Conservation (phyloP, 2,113 vertebrate species). For the Setophaga petechia region DNA sequence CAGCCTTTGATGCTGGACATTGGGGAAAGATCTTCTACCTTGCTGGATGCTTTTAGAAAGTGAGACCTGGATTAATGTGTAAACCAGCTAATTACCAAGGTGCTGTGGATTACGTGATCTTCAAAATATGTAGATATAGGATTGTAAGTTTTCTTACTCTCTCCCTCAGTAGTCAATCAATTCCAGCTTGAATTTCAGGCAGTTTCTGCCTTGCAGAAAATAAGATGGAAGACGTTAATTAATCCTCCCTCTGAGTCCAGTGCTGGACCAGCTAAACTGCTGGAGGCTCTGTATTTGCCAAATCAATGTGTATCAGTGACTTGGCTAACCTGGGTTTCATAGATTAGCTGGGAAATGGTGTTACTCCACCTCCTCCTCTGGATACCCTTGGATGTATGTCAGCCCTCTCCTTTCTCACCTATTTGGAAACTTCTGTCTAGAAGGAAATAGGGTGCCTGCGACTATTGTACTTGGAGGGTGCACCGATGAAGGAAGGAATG, state of each 20-base stretch:
- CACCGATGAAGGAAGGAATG: too few species aligned
- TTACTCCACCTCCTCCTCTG: neutral
- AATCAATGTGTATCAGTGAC: neutral
- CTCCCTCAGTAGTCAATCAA: neutral
- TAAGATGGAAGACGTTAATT: neutral
- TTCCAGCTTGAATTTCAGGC: neutral
- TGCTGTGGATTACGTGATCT: neutral
- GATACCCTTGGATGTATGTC: neutral
- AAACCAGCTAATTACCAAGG: neutral
- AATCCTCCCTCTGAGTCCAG: neutral
- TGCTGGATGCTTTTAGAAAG: neutral
- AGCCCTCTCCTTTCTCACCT: neutral
- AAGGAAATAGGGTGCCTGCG: neutral
- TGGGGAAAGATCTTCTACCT: neutral
- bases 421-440: neutral
- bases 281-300: neutral
- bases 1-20: neutral
- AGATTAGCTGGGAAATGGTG: neutral
- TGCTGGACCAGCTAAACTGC: neutral
- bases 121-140: neutral
- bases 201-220: neutral
- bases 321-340: neutral
- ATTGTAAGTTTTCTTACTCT: neutral
- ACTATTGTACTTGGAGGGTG: too few species aligned
- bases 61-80: neutral